Evolutionary conservation across 2,797 vertebrate species (phyloP).

Genomic region (Lophotriccus pileatus): DNA sequence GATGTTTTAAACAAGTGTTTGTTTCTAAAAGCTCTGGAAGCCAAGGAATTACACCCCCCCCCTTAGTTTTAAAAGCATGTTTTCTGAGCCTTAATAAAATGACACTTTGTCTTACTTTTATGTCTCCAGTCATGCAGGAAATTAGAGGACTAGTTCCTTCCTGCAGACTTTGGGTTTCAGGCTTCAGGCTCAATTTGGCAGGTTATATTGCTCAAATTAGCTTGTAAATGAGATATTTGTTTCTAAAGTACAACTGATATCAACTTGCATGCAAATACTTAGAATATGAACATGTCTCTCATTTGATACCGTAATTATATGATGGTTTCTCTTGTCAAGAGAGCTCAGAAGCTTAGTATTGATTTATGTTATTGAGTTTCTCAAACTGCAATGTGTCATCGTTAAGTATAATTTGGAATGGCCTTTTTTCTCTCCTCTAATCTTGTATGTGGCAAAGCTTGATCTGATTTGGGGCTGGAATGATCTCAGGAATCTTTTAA

Average conservation of each 20-base stretch:
- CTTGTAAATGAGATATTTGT: conserved; percentile 31
- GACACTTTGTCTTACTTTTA: conserved; percentile 34
- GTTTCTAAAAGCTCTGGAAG: not conserved
- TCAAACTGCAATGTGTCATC: not conserved
- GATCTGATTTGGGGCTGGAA: not conserved
- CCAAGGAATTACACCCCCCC: not conserved
- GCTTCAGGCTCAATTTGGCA: conserved; percentile 27
- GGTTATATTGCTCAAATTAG: not conserved
- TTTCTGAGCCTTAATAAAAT: conserved; percentile 17
- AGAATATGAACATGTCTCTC: not conserved
- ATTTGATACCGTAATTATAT: not conserved
- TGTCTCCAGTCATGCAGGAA: conserved; percentile 10
- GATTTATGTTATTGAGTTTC: not conserved
- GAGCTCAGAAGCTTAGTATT: not conserved
- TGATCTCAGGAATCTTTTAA: not conserved
- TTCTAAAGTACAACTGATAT: not conserved
- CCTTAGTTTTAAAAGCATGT: not conserved
- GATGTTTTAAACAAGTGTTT: not conserved
- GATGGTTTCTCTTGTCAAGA: not conserved
- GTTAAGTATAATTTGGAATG: not conserved
- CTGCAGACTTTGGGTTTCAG: not conserved
- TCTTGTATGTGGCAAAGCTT: not conserved
- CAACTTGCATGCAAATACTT: not conserved
- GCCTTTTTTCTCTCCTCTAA: not conserved
- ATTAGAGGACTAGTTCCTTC: conserved; percentile 2